These are phyloP conservation scores for Cantharis rustica DNA, from an alignment of 2,888 invertebrate genomes.

Conservation along the genomic window DNA sequence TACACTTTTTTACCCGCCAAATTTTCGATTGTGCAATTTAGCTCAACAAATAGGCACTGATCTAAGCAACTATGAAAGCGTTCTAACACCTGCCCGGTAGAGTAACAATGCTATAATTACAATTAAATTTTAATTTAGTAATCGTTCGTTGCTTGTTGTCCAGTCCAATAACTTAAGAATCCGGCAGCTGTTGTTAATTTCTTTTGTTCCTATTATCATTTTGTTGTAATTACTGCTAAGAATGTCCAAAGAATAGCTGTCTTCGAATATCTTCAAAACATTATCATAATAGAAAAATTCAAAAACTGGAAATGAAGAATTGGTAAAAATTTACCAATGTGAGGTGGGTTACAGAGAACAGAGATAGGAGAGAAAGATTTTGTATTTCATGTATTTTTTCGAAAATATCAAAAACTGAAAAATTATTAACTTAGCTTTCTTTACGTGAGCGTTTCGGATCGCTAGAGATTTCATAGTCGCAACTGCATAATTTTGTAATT, in stretches of 20 bases:
- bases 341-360: too few species aligned
- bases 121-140: conserved; percentile 34
- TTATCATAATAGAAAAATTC: too few species aligned
- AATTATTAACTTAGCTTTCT: too few species aligned
- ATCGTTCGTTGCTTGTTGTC: not conserved
- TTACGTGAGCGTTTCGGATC: not conserved
- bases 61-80: conserved; percentile 4
- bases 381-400: too few species aligned
- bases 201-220: not conserved
- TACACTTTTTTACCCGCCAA: conserved; percentile 5
- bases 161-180: not conserved
- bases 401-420: too few species aligned
- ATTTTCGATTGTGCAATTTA: conserved; percentile 27
- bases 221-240: not conserved
- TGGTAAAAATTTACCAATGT: too few species aligned
- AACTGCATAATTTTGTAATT: not conserved
- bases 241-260: not conserved
- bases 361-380: too few species aligned
- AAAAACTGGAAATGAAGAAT: too few species aligned
- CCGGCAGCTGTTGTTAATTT: not conserved
- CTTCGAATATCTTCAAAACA: too few species aligned
- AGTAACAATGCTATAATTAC: conserved; percentile 32
- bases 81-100: conserved; percentile 25
- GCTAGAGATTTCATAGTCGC: not conserved
- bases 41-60: conserved; percentile 4